Percentiles rank a stretch among this genome's conserved stretches.
Evolutionary conservation across 2,113 vertebrate species (phyloP).

Genomic region (Cyprinodon tularosa): DNA sequence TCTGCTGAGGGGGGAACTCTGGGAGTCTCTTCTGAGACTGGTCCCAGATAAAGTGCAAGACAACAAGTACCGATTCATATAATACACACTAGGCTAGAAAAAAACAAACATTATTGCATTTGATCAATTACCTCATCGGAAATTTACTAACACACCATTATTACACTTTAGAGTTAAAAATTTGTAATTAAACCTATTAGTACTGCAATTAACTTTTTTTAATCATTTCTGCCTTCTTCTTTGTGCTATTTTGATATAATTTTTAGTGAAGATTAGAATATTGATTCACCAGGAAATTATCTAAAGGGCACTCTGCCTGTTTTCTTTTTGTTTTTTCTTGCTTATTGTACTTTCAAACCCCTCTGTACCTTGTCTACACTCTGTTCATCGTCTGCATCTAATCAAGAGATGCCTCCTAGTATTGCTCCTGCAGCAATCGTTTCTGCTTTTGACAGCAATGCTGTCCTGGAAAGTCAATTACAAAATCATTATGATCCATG

Average conservation of each 20-base stretch:
- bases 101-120: no score
- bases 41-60: no score
- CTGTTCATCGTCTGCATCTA: slow-evolving; percentile 19
- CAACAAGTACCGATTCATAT: no score
- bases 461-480: neutral
- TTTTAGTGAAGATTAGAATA: neutral
- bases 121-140: no score
- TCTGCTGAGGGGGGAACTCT: no score
- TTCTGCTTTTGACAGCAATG: neutral
- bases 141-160: neutral
- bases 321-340: neutral
- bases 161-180: neutral
- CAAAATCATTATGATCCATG: neutral
- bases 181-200: neutral
- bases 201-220: neutral
- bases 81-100: no score
- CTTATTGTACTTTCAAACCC: neutral
- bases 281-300: neutral
- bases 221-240: neutral
- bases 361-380: neutral
- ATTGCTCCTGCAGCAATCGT: neutral
- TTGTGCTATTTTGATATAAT: neutral
- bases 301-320: slow-evolving; percentile 12
- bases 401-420: slow-evolving; percentile 6
- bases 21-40: no score